Base-by-base conservation (phyloP, 2,113 vertebrate species). In the Lates calcarifer region DNA sequence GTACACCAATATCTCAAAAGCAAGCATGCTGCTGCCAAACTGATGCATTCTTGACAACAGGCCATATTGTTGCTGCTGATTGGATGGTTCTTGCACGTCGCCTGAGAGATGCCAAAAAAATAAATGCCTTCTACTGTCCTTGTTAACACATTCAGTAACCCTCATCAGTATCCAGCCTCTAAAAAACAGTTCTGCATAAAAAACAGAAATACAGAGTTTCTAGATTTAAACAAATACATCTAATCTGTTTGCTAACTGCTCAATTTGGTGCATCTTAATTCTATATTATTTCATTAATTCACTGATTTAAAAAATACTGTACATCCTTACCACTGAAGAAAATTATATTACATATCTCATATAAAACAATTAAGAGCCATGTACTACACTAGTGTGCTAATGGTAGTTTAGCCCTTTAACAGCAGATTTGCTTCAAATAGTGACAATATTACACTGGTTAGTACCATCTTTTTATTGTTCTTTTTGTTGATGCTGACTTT, bases 21-120 rank as follows among this genome's bases (percentile, higher is more conserved):
- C 68, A 88, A 91, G 86, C 88, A 86, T 1, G 49, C 81, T 41
- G 57, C 74, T 1, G 77, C 75, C 83, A 81, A 70, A 85, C 77
- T 87, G 87, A 83, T 81, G 41, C 87, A 91, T 92, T 93, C 87
- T 92, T 93, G 87, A 93, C 81, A 85, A 24, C 20, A 2, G 39
- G 87, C 86, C 90, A 90, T 87, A 81, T 90, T 75, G 17, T 81
- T 70, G 87, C 64, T 89, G 73, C 74, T 89, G 87, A 90, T 90
- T 87, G 79, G 82, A n/a, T 89, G 80, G 82, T 79, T 72, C 77
- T 63, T 84, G 77, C 73, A 75, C 61, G 24, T 74, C 2, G 39
- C 64, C 41, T 43, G 57, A 84, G 76, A 56, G 33, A 58, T 88
- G 87, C 75, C 88, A 89, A 70, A 74, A 73, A 82, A 85, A 83